Evolutionary conservation across 2,113 vertebrate genomes (phyloP), one percentile per base, ranked within the genome.

Genomic region (Euleptes europaea): DNA sequence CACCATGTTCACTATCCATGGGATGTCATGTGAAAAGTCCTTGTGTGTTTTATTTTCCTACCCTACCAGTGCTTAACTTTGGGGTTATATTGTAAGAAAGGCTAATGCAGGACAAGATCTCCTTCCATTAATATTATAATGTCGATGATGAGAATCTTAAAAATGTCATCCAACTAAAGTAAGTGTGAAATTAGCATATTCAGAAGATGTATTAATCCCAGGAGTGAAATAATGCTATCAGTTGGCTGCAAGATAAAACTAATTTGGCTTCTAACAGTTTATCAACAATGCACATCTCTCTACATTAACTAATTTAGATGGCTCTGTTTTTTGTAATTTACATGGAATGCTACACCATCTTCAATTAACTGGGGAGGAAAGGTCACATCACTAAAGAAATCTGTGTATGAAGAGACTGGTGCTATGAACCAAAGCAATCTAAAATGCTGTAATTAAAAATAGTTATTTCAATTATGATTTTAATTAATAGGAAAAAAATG

Each of bases 231-330:
- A 94, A 95, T 93, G 90, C 88, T 94, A 95, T 92, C 94, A 95
- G 84, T 85, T 92, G 84, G 87, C 89, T 94, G 89, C 92, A 92
- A 94, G 88, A 95, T 95, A 95, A 96, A 95, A 92, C 90, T 95
- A 94, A 96, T 95, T 95, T 95, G 88, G 86, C 92, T 95, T 95
- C 92, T 90, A 91, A 92, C 90, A 92, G 91, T 93, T 96, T 96
- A 95, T 95, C 93, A 96, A 95, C 92, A 96, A 96, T 93, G 88
- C 91, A 92, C 88, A 90, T 88, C 88, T 84, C 94, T 95, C 94
- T 95, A 94, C 92, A 94, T 94, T 95, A 95, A 92, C 86, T 93
- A 95, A 95, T 94, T 92, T 93, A 95, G 94, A 90, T 71, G 35
- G 90, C 91, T 90, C 44, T 86, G 88, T 88, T 95, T 88, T 91